Base-by-base conservation (phyloP, 2,797 vertebrate genomes). In the Acipenser transmontanus region DNA sequence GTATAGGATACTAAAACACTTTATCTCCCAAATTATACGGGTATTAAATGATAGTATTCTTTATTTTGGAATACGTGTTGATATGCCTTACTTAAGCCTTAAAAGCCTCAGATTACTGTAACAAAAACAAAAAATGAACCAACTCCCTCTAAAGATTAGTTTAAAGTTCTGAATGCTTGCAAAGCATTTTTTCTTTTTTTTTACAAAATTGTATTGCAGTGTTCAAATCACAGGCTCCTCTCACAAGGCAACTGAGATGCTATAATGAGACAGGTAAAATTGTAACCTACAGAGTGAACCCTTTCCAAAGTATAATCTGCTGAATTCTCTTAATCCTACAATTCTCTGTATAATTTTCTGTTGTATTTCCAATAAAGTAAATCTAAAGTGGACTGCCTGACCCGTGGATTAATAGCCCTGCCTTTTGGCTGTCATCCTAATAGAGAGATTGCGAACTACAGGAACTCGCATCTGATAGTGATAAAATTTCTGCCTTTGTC, bases 401-500 rank as follows among this genome's bases (percentile, higher is more conserved):
- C 88, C 89, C 90, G 86, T 80, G 61, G 76, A 89, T 91, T 91
- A 92, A 93, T 90, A 86, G 79, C 70, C 70, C 77, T 88, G 85
- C 82, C 81, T 92, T 84, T 91, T 89, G 85, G 85, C 87, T 90
- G 86, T 84, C 88, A 92, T 72, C 83, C 84, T 91, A 90, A 89
- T 89, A 87, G 70, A 73, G 85, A 88, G 82, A 90, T 80, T 83
- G 79, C 82, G 83, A 82, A 89, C 83, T 84, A 75, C 69, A 73
- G 74, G 78, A 80, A 82, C 80, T 87, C 85, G 17, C 4, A 88
- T 87, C 85, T 88, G 85, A 83, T 88, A 89, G 80, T 0, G 67
- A 87, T 85, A 82, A 82, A 87, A 86, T 91, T 92, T 91, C 89
- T 90, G 84, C 84, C 85, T 93, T 92, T 91, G 91, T 89, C 84